phyloP scores from a whole-genome alignment of 2,113 vertebrate species.

The Echinops telfairi region DNA sequence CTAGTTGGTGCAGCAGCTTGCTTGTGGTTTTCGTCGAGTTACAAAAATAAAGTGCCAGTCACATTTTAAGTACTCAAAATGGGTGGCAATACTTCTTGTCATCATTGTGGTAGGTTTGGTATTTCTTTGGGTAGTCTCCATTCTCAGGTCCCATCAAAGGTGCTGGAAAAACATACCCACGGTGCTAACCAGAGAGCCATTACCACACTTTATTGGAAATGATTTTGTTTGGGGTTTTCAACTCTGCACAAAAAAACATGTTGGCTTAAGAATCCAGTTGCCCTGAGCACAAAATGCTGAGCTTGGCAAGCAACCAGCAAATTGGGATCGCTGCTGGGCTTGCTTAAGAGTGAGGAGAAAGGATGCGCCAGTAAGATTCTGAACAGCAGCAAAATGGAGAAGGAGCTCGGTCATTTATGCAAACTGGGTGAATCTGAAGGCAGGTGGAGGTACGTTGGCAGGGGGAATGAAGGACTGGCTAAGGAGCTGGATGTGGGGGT shows the following conservation, averaged over 20 bases:
- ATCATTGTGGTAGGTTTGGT: neutral
- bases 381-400: neutral
- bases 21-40: neutral
- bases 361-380: neutral
- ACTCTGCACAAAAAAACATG: neutral
- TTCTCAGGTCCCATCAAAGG: neutral
- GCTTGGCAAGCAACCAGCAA: neutral
- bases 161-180: neutral
- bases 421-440: too few relatives aligned
- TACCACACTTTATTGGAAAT: neutral
- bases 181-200: neutral
- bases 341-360: neutral
- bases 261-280: slow-evolving; percentile 9
- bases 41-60: neutral
- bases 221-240: neutral
- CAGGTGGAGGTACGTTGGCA: neutral
- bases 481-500: neutral
- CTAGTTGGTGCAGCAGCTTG: neutral
- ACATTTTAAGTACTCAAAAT: neutral
- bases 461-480: neutral
- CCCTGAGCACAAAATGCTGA: neutral
- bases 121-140: neutral
- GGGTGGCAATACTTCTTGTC: neutral
- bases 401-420: neutral
- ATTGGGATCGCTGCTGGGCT: neutral